Percentiles rank a stretch among this genome's conserved stretches.
phyloP scores from a whole-genome alignment of 1,140 invertebrate genomes.

The Bombus waltoni region DNA sequence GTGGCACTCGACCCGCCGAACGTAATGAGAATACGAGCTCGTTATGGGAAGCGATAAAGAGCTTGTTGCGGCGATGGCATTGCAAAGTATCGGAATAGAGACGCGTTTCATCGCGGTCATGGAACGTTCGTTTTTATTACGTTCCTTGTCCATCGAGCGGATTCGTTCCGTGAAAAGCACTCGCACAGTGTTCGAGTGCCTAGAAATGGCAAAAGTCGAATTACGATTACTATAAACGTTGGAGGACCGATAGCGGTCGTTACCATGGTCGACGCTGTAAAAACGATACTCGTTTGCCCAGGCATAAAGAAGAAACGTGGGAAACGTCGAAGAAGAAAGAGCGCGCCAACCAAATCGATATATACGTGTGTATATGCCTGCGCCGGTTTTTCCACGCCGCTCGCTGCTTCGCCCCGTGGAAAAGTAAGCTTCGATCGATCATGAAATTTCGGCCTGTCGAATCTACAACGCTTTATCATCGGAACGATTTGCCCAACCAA shows the following conservation, averaged over 20 bases:
- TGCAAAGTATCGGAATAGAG: conserved; percentile 24
- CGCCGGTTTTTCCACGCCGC: background rate
- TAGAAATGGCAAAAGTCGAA: conserved; percentile 20
- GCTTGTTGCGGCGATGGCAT: conserved; percentile 26
- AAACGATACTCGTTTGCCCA: background rate
- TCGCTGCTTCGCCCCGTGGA: background rate
- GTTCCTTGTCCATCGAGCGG: conserved; percentile 1
- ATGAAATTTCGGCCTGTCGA: conserved; percentile 39
- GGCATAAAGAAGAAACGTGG: background rate
- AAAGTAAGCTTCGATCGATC: conserved; percentile 40
- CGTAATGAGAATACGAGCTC: conserved; percentile 64
- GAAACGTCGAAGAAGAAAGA: background rate
- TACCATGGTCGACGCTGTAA: background rate
- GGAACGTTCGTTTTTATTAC: conserved; percentile 16
- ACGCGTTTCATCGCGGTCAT: background rate
- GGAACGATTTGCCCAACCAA: conserved; percentile 30
- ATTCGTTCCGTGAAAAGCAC: background rate
- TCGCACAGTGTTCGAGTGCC: background rate
- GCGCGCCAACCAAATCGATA: conserved; percentile 4
- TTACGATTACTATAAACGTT: conserved; percentile 20
- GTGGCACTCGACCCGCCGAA: conserved; percentile 44
- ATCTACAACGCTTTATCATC: conserved; percentile 46
- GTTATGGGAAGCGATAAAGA: conserved; percentile 57
- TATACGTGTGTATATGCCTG: background rate
- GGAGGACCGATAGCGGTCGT: background rate